These are phyloP conservation scores for Sphaeridia pumilis DNA, from an alignment of 2,888 invertebrate species.

Conservation along the genomic window DNA sequence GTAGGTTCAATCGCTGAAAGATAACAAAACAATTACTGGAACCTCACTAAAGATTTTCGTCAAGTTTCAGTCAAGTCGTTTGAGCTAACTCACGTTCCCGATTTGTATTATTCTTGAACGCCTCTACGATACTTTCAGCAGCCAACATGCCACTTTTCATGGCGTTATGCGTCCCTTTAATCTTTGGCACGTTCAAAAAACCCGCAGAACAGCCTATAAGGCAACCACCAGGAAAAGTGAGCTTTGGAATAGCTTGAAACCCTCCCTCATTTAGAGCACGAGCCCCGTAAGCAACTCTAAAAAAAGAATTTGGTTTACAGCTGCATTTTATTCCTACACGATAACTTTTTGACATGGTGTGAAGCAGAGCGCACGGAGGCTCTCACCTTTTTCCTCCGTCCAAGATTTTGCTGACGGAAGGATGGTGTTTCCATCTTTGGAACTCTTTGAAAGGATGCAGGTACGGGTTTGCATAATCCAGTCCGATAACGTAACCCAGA, in stretches of 20 bases:
- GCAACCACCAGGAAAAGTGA: slow-evolving; percentile 90
- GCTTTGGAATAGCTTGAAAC: slow-evolving; percentile 72
- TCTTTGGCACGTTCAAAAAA: slow-evolving; percentile 93
- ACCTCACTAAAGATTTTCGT: too few relatives aligned
- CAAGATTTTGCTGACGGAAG: slow-evolving; percentile 63
- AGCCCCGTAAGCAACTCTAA: slow-evolving; percentile 86
- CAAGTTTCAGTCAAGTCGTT: too few relatives aligned
- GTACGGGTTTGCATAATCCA: slow-evolving; percentile 94
- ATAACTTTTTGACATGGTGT: too few relatives aligned
- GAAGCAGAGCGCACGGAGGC: too few relatives aligned
- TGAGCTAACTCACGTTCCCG: too few relatives aligned
- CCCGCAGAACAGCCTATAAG: slow-evolving; percentile 90
- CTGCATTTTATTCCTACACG: too few relatives aligned
- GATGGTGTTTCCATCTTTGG: slow-evolving; percentile 91
- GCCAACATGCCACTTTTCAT: slow-evolving; percentile 98
- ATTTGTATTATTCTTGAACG: too few relatives aligned
- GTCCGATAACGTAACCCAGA: slow-evolving; percentile 84
- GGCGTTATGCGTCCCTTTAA: slow-evolving; percentile 95
- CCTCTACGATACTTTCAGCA: slow-evolving; percentile 81
- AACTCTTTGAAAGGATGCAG: slow-evolving; percentile 90
- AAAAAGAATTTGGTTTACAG: too few relatives aligned
- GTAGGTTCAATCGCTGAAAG: slow-evolving; percentile 56
- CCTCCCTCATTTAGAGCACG: slow-evolving; percentile 96
- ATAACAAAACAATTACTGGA: background rate
- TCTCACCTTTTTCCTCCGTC: slow-evolving; percentile 56